phyloP scores from a whole-genome alignment of 2,888 invertebrate genomes.

The Aporophyla nigra region DNA sequence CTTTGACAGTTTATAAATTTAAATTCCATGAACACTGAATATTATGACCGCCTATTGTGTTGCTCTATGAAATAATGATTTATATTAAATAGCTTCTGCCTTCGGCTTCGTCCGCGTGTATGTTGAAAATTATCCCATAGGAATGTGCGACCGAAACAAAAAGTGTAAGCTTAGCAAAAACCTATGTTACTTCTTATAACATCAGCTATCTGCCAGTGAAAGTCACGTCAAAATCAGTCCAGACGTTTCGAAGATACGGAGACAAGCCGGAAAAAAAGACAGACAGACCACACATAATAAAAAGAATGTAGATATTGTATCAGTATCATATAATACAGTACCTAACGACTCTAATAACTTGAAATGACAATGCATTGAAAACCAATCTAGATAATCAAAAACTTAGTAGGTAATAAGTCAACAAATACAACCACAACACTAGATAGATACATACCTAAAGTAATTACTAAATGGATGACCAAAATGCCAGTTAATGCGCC shows the following conservation, averaged over 20 bases:
- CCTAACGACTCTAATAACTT: background rate
- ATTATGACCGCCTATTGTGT: too few species aligned
- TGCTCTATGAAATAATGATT: too few species aligned
- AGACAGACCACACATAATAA: too few species aligned
- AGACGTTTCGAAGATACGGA: background rate
- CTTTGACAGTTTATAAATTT: background rate
- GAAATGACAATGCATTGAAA: background rate
- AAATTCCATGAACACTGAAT: background rate
- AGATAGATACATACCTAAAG: conserved; percentile 6
- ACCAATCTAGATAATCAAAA: background rate
- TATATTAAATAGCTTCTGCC: too few species aligned
- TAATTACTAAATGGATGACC: conserved; percentile 50
- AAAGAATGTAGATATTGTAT: too few species aligned
- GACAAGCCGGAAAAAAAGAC: background rate
- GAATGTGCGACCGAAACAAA: too few species aligned
- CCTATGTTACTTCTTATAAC: background rate
- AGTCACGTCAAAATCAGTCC: background rate
- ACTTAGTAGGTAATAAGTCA: background rate
- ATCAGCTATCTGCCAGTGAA: background rate
- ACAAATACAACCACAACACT: background rate
- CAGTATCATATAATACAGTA: background rate
- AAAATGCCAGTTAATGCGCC: conserved; percentile 31
- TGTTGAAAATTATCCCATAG: too few species aligned
- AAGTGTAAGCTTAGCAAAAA: too few species aligned
- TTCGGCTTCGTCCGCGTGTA: too few species aligned